Evolutionary conservation across 2,113 vertebrate species (phyloP).

Genomic region (Taxidea taxus): DNA sequence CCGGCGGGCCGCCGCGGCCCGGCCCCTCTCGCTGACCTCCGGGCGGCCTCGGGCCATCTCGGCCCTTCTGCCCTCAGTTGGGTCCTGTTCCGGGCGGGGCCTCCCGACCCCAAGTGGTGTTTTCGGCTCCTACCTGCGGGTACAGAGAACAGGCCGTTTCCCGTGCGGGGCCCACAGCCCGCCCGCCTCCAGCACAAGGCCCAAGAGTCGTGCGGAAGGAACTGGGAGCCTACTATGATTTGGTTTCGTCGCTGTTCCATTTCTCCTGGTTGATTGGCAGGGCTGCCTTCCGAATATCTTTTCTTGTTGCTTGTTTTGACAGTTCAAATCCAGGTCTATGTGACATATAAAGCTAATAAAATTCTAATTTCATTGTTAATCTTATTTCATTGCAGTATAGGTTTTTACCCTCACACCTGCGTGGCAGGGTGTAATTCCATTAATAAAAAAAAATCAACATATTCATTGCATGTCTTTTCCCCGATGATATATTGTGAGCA

Average conservation of each 20-base stretch:
- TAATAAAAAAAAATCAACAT: conserved; percentile 96
- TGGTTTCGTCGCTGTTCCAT: conserved; percentile 49
- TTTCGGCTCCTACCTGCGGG: background rate
- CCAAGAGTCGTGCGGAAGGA: conserved; percentile 48
- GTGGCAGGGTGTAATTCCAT: conserved; percentile 93
- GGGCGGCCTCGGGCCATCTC: background rate
- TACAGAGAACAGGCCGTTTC: background rate
- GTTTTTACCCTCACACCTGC: conserved; percentile 94
- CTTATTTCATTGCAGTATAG: conserved; percentile 84
- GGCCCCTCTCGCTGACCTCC: background rate
- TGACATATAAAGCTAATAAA: conserved; percentile 82
- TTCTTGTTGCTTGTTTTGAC: conserved; percentile 85
- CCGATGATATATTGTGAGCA: conserved; percentile 94
- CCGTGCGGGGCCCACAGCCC: background rate
- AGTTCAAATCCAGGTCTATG: conserved; percentile 83
- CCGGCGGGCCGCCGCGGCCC: background rate
- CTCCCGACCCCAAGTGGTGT: fast-evolving
- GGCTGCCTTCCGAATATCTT: conserved; percentile 70
- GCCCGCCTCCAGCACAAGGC: background rate
- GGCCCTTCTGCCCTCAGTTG: background rate
- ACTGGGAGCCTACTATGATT: conserved; percentile 63
- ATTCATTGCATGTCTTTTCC: conserved; percentile 96
- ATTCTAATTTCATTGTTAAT: conserved; percentile 88
- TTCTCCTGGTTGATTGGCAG: conserved; percentile 73
- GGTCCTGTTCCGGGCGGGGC: background rate